Evolutionary conservation across 2,797 vertebrate species (phyloP).

Genomic region (Sphenodon punctatus): DNA sequence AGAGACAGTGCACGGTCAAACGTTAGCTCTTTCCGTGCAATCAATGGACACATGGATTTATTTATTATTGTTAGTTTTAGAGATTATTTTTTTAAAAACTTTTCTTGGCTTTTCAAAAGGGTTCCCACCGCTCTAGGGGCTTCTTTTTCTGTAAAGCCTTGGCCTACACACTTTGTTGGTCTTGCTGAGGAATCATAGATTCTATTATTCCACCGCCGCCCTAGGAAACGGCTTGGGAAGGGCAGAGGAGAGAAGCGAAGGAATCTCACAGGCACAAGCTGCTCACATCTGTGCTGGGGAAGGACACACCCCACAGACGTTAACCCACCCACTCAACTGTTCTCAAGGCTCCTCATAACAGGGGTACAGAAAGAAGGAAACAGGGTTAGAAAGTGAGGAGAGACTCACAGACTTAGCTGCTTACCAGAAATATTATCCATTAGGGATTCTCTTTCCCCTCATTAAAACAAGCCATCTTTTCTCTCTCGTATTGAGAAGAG

Average conservation of each 20-base stretch:
- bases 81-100: neutral
- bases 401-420: conserved; percentile 7
- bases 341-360: no score
- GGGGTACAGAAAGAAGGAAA: conserved; percentile 30
- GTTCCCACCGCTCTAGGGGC: neutral
- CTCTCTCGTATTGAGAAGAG: conserved; percentile 38
- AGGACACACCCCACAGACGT: no score
- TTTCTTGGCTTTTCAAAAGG: neutral
- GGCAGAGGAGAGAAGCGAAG: neutral
- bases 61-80: no score
- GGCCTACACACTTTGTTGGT: accelerated
- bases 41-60: neutral
- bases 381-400: conserved; percentile 41
- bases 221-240: conserved; percentile 9
- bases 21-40: accelerated
- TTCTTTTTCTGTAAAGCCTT: neutral
- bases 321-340: no score
- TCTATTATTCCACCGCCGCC: no score
- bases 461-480: neutral
- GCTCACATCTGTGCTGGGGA: no score
- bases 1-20: neutral
- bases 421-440: conserved; percentile 38
- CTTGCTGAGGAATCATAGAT: neutral
- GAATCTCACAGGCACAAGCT: conserved; percentile 2
- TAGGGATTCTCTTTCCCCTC: conserved; percentile 20